A percentile compares a stretch with the other conserved stretches of the same genome.
These are phyloP conservation scores for Rhineura floridana DNA, from an alignment of 2,113 vertebrate genomes.

Conservation along the genomic window DNA sequence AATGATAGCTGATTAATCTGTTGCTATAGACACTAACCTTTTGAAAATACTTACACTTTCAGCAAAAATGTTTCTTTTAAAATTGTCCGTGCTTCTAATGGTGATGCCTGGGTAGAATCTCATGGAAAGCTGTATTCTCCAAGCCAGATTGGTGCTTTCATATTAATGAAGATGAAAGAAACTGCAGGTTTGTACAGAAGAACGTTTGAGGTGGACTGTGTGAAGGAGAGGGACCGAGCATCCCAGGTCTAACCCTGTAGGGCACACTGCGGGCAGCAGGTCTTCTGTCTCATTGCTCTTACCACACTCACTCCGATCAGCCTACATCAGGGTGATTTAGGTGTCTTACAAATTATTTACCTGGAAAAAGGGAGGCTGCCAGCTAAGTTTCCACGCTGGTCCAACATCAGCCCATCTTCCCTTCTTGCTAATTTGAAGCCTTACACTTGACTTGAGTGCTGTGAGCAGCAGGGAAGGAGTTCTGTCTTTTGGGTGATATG, in stretches of 20 bases:
- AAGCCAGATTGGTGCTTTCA: conserved; percentile 95
- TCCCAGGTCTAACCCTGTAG: not conserved
- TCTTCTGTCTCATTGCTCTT: too few species aligned
- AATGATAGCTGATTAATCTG: not conserved
- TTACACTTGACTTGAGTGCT: too few species aligned
- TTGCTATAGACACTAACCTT: not conserved
- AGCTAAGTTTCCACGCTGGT: not conserved
- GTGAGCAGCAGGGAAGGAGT: too few species aligned
- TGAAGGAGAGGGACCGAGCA: not conserved
- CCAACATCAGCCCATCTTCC: not conserved
- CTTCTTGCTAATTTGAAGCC: not conserved
- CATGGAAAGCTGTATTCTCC: conserved; percentile 97
- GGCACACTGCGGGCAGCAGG: too few species aligned
- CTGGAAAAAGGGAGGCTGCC: too few species aligned
- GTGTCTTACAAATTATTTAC: too few species aligned
- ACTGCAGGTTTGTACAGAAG: conserved; percentile 85
- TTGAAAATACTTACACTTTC: conserved; percentile 47
- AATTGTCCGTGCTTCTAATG: conserved; percentile 95
- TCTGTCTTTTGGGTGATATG: too few species aligned
- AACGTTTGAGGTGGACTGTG: not conserved
- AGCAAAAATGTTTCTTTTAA: conserved; percentile 97
- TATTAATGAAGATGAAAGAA: conserved; percentile 99
- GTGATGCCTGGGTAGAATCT: conserved; percentile 97
- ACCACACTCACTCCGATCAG: too few species aligned
- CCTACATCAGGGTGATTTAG: too few species aligned